A percentile compares a stretch with the other conserved stretches of the same genome.
phyloP scores from a whole-genome alignment of 2,888 invertebrate genomes.

The Thymelicus lineola region DNA sequence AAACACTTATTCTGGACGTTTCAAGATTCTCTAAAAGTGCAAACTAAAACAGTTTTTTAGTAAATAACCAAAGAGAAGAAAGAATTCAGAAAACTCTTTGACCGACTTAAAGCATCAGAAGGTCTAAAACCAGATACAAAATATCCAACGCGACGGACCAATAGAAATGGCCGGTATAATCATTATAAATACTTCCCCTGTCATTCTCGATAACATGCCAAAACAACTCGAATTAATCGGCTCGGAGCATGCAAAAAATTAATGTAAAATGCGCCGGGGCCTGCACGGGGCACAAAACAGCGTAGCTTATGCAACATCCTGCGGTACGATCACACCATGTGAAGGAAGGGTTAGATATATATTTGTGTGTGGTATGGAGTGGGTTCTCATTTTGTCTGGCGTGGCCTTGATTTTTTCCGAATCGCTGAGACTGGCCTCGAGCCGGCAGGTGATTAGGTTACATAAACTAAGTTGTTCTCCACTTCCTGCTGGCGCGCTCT shows the following conservation, averaged over 20 bases:
- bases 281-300: conserved; percentile 76
- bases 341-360: conserved; percentile 69
- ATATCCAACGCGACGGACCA: neutral
- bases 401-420: conserved; percentile 81
- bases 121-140: neutral
- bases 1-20: conserved; percentile 55
- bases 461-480: conserved; percentile 82
- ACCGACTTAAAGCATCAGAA: neutral
- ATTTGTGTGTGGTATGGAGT: conserved; percentile 61
- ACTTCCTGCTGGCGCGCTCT: conserved; percentile 81
- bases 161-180: conserved; percentile 23
- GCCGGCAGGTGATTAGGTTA: conserved; percentile 83
- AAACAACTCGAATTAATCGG: conserved; percentile 54
- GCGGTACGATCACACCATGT: conserved; percentile 61
- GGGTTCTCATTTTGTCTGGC: conserved; percentile 67
- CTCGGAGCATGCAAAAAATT: conserved; percentile 69
- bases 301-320: conserved; percentile 84
- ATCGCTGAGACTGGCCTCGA: conserved; percentile 71
- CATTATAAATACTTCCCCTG: conserved; percentile 45
- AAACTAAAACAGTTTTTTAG: conserved; percentile 40
- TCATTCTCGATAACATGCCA: conserved; percentile 62
- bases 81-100: neutral
- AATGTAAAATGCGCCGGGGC: conserved; percentile 78
- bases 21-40: conserved; percentile 60
- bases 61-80: neutral